Evolutionary conservation across 2,888 invertebrate species (phyloP).

Genomic region (Caenorhabditis zanzibari): DNA sequence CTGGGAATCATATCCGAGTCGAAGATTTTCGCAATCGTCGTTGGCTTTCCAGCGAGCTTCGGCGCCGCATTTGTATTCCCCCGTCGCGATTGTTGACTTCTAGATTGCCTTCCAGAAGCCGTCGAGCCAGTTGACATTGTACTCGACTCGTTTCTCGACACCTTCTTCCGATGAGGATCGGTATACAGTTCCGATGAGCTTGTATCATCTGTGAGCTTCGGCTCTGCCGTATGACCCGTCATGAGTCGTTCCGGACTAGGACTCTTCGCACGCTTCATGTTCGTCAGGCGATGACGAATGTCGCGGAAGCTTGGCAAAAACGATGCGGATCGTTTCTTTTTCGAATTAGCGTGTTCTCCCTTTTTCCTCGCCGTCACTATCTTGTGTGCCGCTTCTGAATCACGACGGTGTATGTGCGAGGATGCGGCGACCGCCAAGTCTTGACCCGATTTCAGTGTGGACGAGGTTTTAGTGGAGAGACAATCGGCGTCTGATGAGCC

Average conservation of each 20-base stretch:
- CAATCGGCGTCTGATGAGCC: slow-evolving; percentile 49
- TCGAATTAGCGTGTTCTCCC: slow-evolving; percentile 2
- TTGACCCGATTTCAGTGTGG: slow-evolving; percentile 1
- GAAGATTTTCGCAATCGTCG: slow-evolving; percentile 34
- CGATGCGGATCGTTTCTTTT: slow-evolving; percentile 57
- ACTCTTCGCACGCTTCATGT: slow-evolving; percentile 49
- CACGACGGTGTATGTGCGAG: slow-evolving; percentile 28
- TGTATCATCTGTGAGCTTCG: slow-evolving; percentile 36
- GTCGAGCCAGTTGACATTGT: slow-evolving; percentile 53
- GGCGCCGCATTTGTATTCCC: slow-evolving; percentile 56
- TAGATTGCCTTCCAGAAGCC: slow-evolving; percentile 53
- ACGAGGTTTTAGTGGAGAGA: slow-evolving; percentile 6
- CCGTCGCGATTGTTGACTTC: slow-evolving; percentile 58
- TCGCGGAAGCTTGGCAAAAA: slow-evolving; percentile 62
- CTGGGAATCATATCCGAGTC: slow-evolving; percentile 22
- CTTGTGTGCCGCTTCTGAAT: slow-evolving; percentile 58
- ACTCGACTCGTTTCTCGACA: slow-evolving; percentile 53
- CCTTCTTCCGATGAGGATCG: slow-evolving; percentile 43
- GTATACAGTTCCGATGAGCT: slow-evolving; percentile 39
- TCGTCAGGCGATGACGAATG: slow-evolving; percentile 40
- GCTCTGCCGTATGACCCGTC: slow-evolving; percentile 17
- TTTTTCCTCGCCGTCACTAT: slow-evolving; percentile 50
- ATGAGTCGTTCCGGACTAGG: slow-evolving; percentile 52
- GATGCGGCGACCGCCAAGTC: slow-evolving; percentile 2
- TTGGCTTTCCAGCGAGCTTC: background rate